Evolutionary conservation across 2,113 vertebrate species (phyloP).

Genomic region (Psammodynastes pulverulentus): DNA sequence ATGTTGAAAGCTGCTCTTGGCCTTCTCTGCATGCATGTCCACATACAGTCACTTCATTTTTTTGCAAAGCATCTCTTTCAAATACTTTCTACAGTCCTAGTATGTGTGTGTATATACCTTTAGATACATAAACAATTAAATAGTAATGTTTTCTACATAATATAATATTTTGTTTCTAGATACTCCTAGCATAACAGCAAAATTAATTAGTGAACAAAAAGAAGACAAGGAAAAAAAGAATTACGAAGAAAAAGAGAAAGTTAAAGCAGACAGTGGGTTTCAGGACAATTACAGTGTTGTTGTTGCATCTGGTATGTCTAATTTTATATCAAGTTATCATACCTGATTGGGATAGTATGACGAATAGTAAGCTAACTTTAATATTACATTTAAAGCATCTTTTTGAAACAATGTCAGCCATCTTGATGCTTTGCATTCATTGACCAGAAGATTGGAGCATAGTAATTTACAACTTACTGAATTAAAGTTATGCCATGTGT

Average conservation of each 20-base stretch:
- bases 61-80: background rate
- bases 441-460: background rate
- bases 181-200: conserved; percentile 98
- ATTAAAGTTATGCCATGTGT: background rate
- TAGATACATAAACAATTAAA: background rate
- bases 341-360: background rate
- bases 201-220: conserved; percentile 96
- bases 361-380: background rate
- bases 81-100: background rate
- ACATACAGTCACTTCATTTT: background rate
- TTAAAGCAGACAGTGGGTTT: conserved; percentile 96
- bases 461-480: background rate
- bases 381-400: background rate
- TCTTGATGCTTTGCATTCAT: background rate
- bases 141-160: conserved; percentile 7
- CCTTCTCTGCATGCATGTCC: background rate
- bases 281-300: conserved; percentile 99
- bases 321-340: background rate
- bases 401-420: background rate
- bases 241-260: conserved; percentile 98
- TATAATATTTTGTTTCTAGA: conserved; percentile 70
- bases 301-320: conserved; percentile 89
- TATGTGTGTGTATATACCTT: background rate
- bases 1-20: background rate
- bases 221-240: conserved; percentile 99